Conservation (phyloP, 1,140 invertebrate genomes). For the Magallana ariakensis region DNA sequence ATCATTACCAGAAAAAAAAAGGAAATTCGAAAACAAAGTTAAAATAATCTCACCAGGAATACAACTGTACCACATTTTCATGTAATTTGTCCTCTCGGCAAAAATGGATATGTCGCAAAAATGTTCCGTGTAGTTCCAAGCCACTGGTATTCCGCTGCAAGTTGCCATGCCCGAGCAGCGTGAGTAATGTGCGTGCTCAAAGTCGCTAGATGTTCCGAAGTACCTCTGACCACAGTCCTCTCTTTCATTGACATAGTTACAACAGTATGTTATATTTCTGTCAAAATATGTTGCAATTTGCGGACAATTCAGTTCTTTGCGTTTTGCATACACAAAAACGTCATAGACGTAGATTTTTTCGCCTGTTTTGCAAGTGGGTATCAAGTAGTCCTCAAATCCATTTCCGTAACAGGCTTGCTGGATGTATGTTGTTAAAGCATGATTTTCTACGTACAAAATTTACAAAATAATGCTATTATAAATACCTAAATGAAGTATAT, state of each 20-base stretch:
- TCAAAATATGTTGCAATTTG: not conserved
- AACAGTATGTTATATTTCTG: conserved; percentile 37
- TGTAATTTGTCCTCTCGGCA: conserved; percentile 24
- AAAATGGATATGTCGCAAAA: conserved; percentile 28
- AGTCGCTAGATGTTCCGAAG: not conserved
- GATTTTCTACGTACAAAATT: not conserved
- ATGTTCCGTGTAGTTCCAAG: conserved; percentile 36
- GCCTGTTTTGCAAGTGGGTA: not conserved
- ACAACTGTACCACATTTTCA: conserved; percentile 47
- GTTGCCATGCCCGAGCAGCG: conserved; percentile 11
- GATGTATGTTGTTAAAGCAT: not conserved
- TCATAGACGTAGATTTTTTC: conserved; percentile 41
- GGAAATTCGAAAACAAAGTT: not conserved
- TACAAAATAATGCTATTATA: no score
- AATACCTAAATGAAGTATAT: no score
- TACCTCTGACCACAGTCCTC: conserved; percentile 51
- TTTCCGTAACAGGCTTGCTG: conserved; percentile 36
- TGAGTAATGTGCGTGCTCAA: conserved; percentile 37
- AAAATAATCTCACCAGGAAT: conserved; percentile 28
- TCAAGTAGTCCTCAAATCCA: not conserved
- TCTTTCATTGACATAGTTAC: conserved; percentile 42
- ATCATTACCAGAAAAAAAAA: no score
- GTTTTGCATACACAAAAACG: conserved; percentile 39
- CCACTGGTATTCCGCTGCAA: not conserved
- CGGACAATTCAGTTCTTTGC: not conserved